A percentile compares a stretch with the other conserved stretches of the same genome.
Evolutionary conservation across 1,140 invertebrate species (phyloP).

Genomic region (Carposina sasakii): DNA sequence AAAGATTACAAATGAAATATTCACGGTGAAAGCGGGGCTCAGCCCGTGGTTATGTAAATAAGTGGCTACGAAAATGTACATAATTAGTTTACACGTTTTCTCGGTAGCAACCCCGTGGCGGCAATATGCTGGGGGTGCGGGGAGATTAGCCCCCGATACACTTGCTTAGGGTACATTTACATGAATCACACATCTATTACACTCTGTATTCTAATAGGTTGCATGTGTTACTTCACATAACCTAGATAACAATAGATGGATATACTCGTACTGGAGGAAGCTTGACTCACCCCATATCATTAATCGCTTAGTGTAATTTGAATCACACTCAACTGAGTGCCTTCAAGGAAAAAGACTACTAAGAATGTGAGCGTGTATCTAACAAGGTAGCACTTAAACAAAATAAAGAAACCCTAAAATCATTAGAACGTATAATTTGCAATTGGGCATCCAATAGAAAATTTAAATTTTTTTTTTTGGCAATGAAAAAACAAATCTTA

Average conservation of each 20-base stretch:
- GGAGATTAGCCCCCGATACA: constrained; percentile 58
- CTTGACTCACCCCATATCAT: too few relatives aligned
- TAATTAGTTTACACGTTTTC: constrained; percentile 72
- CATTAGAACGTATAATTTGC: too few relatives aligned
- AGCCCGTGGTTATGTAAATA: constrained; percentile 69
- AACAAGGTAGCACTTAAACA: too few relatives aligned
- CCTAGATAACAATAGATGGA: constrained; percentile 55
- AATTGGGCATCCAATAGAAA: too few relatives aligned
- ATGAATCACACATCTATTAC: constrained; percentile 68
- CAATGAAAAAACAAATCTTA: too few relatives aligned
- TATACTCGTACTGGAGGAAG: too few relatives aligned
- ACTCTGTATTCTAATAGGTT: constrained; percentile 54
- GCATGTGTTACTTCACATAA: constrained; percentile 67
- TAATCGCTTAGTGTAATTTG: too few relatives aligned
- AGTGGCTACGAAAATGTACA: constrained; percentile 71
- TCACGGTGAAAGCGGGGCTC: constrained; percentile 68
- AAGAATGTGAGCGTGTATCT: too few relatives aligned
- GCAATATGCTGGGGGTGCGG: constrained; percentile 42
- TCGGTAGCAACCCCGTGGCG: constrained; percentile 33
- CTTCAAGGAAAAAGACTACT: too few relatives aligned
- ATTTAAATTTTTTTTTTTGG: too few relatives aligned
- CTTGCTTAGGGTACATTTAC: constrained; percentile 68
- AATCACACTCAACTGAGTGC: too few relatives aligned
- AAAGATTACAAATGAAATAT: constrained; percentile 72
- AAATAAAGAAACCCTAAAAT: too few relatives aligned